A percentile compares a stretch with the other conserved stretches of the same genome.
Evolutionary conservation across 2,888 invertebrate genomes (phyloP).

Genomic region (Incurvaria masculella): DNA sequence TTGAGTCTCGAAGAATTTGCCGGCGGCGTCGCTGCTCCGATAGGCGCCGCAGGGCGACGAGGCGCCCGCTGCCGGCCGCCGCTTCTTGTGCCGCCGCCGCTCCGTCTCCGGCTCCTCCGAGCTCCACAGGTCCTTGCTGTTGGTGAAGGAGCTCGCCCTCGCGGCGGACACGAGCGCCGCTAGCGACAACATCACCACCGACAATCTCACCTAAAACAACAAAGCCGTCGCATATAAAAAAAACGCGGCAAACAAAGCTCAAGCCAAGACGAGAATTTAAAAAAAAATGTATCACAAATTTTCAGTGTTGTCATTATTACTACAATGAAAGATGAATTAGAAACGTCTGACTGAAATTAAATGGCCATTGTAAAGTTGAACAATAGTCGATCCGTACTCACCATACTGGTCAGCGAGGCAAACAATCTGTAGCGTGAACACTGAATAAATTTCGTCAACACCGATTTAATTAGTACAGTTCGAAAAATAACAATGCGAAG

Average conservation of each 20-base stretch:
- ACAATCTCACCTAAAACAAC: background rate
- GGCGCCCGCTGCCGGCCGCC: conserved; percentile 25
- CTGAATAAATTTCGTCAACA: background rate
- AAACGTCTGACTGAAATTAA: too few species aligned
- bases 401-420: conserved; percentile 24
- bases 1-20: conserved; percentile 29
- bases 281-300: too few species aligned
- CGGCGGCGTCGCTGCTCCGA: conserved; percentile 29
- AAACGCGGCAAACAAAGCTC: background rate
- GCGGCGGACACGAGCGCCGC: background rate
- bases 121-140: conserved; percentile 16
- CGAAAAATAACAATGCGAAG: conserved; percentile 5
- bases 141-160: background rate
- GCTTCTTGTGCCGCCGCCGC: conserved; percentile 24
- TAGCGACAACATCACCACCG: background rate
- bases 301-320: conserved; percentile 23
- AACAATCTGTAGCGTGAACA: background rate
- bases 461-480: conserved; percentile 5
- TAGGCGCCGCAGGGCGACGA: conserved; percentile 23
- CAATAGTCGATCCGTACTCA: too few species aligned
- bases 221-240: background rate
- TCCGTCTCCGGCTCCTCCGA: conserved; percentile 28
- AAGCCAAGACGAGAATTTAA: background rate
- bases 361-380: too few species aligned
- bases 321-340: conserved; percentile 19